phyloP scores from a whole-genome alignment of 2,113 vertebrate species.

The Galemys pyrenaicus region DNA sequence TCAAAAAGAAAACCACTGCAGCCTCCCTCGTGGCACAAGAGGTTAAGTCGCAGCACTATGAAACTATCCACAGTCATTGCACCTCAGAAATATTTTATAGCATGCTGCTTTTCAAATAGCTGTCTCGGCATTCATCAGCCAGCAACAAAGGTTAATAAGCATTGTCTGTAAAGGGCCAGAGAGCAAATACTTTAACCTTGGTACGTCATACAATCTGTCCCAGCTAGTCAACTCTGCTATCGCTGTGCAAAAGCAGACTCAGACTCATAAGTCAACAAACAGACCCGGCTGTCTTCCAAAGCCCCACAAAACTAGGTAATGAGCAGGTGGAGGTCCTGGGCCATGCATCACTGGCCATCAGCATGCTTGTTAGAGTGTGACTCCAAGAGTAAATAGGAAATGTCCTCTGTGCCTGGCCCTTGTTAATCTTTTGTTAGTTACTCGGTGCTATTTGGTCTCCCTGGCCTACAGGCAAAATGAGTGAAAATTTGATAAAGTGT shows the following conservation, averaged over 20 bases:
- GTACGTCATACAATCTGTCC: not conserved
- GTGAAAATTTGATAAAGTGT: not conserved
- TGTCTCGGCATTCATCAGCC: not conserved
- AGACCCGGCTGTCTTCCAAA: not conserved
- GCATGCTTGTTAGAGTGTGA: not conserved
- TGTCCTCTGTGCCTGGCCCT: not conserved
- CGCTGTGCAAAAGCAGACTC: not conserved
- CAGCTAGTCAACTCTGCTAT: not conserved
- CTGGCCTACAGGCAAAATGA: not conserved
- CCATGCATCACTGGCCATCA: fast-evolving
- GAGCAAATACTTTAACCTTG: not conserved
- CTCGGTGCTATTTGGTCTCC: not conserved
- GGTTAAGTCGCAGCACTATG: no score
- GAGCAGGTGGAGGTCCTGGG: not conserved
- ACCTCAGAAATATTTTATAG: not conserved
- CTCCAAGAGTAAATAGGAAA: not conserved
- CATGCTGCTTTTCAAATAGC: not conserved
- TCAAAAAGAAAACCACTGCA: slow-evolving; percentile 17
- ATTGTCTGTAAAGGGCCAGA: not conserved
- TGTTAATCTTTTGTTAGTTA: not conserved
- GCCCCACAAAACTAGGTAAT: not conserved
- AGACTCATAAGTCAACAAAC: not conserved
- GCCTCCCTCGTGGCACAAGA: no score
- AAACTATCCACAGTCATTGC: no score
- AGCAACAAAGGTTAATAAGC: not conserved